phyloP scores from a whole-genome alignment of 1,140 invertebrate genomes.

The Sarcophaga bullata region DNA sequence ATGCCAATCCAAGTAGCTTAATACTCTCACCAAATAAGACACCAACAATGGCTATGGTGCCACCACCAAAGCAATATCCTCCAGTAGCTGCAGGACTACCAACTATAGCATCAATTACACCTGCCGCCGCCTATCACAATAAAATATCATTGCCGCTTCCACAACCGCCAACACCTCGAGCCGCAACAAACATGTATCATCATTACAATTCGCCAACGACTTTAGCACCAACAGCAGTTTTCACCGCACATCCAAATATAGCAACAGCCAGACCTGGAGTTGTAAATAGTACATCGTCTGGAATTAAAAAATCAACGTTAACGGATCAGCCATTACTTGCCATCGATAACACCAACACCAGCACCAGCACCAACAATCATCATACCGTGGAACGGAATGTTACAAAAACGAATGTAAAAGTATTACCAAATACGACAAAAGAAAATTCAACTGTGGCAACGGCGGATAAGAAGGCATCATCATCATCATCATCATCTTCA shows the following conservation, averaged over 20 bases:
- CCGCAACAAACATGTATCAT: slow-evolving; percentile 30
- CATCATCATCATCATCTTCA: slow-evolving; percentile 36
- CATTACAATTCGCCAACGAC: slow-evolving; percentile 36
- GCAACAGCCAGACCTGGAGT: neutral
- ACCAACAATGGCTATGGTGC: slow-evolving; percentile 52
- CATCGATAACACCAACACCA: slow-evolving; percentile 7
- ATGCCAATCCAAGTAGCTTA: slow-evolving; percentile 49
- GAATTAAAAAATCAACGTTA: neutral
- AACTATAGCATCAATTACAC: neutral
- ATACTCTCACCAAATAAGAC: slow-evolving; percentile 58
- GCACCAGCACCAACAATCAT: neutral
- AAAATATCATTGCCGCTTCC: slow-evolving; percentile 30
- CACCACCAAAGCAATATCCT: slow-evolving; percentile 53
- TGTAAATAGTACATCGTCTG: neutral
- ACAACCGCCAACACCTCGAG: neutral
- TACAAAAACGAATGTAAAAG: slow-evolving; percentile 11
- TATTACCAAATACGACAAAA: neutral
- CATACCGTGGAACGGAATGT: neutral
- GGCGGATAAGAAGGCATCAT: too few species aligned
- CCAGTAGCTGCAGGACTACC: slow-evolving; percentile 32
- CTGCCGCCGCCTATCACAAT: slow-evolving; percentile 34
- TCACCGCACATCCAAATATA: neutral
- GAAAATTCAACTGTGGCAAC: too few species aligned
- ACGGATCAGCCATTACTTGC: slow-evolving; percentile 29
- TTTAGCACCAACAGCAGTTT: neutral